Percentiles rank a stretch among this genome's conserved stretches.
Evolutionary conservation across 2,888 invertebrate genomes (phyloP).

Genomic region (Furcula furcula): DNA sequence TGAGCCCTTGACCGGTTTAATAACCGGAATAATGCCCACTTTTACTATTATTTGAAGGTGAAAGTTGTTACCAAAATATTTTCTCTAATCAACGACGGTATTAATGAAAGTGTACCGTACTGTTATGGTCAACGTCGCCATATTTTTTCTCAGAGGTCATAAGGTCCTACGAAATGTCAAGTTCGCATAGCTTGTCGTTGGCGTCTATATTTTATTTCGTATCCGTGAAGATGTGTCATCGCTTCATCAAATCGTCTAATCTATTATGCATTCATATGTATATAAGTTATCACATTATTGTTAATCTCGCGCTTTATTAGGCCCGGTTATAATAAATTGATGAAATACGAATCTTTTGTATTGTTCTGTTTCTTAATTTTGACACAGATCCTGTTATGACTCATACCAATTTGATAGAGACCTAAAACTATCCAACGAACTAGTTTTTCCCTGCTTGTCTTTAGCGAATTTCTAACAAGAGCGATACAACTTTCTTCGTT

Average conservation of each 20-base stretch:
- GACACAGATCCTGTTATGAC: no score
- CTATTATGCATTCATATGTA: not conserved
- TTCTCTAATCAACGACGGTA: not conserved
- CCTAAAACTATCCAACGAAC: no score
- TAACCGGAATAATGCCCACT: no score
- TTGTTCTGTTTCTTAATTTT: no score
- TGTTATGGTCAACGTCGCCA: not conserved
- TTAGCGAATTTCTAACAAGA: no score
- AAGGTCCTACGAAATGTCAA: slow-evolving; percentile 1
- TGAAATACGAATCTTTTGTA: no score
- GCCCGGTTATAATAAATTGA: not conserved
- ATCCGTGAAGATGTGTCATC: not conserved
- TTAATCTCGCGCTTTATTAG: slow-evolving; percentile 1
- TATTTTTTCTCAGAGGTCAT: not conserved
- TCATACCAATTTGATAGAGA: no score
- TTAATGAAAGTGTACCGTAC: not conserved
- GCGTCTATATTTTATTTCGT: not conserved
- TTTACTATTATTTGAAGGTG: no score
- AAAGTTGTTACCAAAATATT: not conserved
- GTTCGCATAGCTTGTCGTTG: not conserved
- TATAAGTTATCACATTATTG: not conserved
- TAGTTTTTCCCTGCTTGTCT: no score
- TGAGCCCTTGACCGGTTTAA: no score
- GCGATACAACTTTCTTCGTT: no score
- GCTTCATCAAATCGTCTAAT: not conserved